These are phyloP conservation scores for Mormyrus proboscirostris DNA, from an alignment of 2,797 vertebrate genomes.

Conservation along the genomic window DNA sequence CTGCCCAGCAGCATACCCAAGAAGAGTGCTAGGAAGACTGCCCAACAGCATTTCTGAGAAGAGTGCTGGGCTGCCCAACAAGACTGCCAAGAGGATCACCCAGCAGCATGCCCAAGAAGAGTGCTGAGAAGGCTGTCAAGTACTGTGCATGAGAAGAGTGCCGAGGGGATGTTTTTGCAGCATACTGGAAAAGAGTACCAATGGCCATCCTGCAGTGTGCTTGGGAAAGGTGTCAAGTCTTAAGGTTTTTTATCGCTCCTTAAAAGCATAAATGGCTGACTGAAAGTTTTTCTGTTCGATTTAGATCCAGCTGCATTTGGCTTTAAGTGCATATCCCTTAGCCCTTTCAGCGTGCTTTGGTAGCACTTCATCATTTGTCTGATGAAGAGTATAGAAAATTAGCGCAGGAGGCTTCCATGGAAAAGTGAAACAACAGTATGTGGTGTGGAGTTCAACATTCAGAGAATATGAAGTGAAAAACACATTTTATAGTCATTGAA, in stretches of 20 bases:
- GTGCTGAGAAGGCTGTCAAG: not conserved
- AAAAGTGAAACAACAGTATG: not conserved
- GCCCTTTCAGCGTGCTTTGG: not conserved
- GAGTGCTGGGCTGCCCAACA: not conserved
- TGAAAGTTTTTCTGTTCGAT: not conserved
- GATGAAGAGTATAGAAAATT: conserved; percentile 13
- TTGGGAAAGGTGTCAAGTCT: not conserved
- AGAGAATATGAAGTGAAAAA: not conserved
- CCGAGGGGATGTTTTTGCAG: not conserved
- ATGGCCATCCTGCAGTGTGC: not conserved
- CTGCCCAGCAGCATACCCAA: too few species aligned
- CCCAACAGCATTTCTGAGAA: not conserved
- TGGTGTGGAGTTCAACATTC: not conserved
- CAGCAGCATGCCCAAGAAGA: not conserved
- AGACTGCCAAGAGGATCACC: not conserved
- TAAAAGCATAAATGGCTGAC: not conserved
- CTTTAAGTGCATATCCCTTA: not conserved
- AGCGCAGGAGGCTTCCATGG: not conserved
- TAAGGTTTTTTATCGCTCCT: not conserved
- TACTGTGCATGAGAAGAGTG: not conserved
- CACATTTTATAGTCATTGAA: not conserved
- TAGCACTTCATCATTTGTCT: conserved; percentile 19
- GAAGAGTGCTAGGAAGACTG: too few species aligned
- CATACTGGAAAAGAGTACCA: not conserved
- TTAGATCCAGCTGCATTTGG: not conserved